Evolutionary conservation across 92 coral and sea anemone genomes (phyloP).

Genomic region (Muricea muricata): DNA sequence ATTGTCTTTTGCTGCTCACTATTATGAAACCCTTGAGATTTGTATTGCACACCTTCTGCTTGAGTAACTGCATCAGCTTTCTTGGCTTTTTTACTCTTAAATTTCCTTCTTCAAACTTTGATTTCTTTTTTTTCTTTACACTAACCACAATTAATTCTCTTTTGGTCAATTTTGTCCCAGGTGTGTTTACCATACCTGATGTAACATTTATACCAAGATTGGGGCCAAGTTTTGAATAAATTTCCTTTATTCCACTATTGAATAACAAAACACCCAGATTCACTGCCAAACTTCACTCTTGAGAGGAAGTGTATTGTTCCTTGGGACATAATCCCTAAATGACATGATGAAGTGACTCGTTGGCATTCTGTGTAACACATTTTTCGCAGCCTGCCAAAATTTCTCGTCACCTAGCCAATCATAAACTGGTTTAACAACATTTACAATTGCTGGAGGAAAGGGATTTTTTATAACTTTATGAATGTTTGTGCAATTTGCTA

Average conservation of each 20-base stretch:
- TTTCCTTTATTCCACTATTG: slow-evolving; percentile 56
- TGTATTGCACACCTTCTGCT: slow-evolving; percentile 57
- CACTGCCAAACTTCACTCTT: slow-evolving; percentile 48
- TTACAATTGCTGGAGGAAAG: slow-evolving; percentile 42
- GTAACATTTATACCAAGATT: slow-evolving; percentile 38
- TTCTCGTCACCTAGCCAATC: slow-evolving; percentile 61
- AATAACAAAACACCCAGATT: slow-evolving; percentile 53
- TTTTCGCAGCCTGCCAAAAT: slow-evolving; percentile 58
- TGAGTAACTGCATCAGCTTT: slow-evolving; percentile 66
- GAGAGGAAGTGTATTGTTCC: slow-evolving; percentile 51
- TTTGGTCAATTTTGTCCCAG: slow-evolving; percentile 48
- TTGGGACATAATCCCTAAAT: slow-evolving; percentile 66
- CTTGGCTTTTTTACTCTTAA: slow-evolving; percentile 47
- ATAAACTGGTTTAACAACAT: slow-evolving; percentile 49
- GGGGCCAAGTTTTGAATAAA: slow-evolving; percentile 20
- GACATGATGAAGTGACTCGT: slow-evolving; percentile 68
- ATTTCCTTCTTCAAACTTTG: slow-evolving; percentile 49
- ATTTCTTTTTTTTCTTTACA: slow-evolving; percentile 3
- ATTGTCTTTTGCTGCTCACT: too few relatives aligned
- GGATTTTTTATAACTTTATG: slow-evolving; percentile 61
- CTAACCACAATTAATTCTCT: slow-evolving; percentile 31
- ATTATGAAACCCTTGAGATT: slow-evolving; percentile 59
- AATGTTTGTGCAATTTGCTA: background rate
- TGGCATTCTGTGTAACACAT: slow-evolving; percentile 60
- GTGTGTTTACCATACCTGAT: slow-evolving; percentile 15